These are phyloP conservation scores for Philhelius pedissequus DNA, from an alignment of 2,888 invertebrate species.

Conservation along the genomic window DNA sequence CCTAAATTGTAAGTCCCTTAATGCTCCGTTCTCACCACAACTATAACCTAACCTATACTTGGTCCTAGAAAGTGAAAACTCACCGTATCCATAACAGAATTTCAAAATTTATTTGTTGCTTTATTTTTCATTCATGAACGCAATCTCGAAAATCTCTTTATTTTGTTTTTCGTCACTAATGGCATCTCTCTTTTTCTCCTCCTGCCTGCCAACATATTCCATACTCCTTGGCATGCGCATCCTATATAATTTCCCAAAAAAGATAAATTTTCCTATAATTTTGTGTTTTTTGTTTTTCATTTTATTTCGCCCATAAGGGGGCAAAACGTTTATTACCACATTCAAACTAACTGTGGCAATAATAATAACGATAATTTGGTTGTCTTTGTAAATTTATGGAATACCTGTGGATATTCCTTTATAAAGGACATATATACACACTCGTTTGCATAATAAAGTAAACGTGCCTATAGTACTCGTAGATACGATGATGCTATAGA, in stretches of 20 bases:
- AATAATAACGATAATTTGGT: constrained; percentile 62
- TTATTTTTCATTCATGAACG: constrained; percentile 62
- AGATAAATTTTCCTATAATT: neutral
- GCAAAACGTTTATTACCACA: constrained; percentile 32
- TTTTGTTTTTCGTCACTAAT: neutral
- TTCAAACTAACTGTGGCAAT: constrained; percentile 57
- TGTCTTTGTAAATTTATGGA: constrained; percentile 66
- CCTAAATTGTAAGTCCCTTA: constrained; percentile 17
- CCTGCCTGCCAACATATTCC: neutral
- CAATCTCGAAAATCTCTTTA: constrained; percentile 27
- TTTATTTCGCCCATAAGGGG: neutral
- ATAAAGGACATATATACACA: neutral
- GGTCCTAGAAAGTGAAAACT: constrained; percentile 59
- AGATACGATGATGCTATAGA: neutral
- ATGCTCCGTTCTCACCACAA: neutral
- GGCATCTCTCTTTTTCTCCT: constrained; percentile 27
- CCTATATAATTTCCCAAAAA: constrained; percentile 39
- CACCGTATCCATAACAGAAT: constrained; percentile 9
- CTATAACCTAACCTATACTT: neutral
- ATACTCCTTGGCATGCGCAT: constrained; percentile 54
- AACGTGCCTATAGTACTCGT: neutral
- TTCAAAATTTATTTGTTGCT: constrained; percentile 57
- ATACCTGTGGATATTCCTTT: constrained; percentile 63
- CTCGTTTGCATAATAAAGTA: neutral
- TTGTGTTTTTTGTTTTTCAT: neutral